Base-by-base conservation (phyloP, 2,113 vertebrate species). In the Empidonax alnorum region DNA sequence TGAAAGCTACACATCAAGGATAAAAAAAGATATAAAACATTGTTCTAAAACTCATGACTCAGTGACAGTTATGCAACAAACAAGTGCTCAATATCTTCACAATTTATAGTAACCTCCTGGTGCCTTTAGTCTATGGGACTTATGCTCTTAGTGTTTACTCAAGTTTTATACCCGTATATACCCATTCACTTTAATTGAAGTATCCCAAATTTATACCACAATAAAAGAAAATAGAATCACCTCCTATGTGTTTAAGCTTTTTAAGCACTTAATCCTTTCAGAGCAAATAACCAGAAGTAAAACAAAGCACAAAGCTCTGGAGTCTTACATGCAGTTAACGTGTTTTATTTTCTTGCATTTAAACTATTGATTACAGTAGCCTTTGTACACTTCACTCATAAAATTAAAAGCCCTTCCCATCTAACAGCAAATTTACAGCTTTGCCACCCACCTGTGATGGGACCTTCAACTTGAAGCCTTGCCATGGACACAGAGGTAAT, bases 341-440 rank as follows among this genome's bases (percentile, higher is more conserved):
- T 91, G 96, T 91, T 97, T 97, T 98, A 97, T 94, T 94, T 94
- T 91, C 93, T 73, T 91, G 84, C 59, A 94, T 89, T 97, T 77
- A 77, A 79, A 84, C 91, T 97, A 98, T 97, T 97, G 97, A 98
- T 98, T 97, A 79, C 63, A 93, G 94, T 96, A 92, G 90, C 80
- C 92, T 95, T 78, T 90, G 83, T 85, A 73, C 91, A 98, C 74
- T 94, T 76, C 46, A 83, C 59, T 12, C 87, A 80, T 90, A 87
- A 96, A 98, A 94, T 85, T 75, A 92, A 96, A 95, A 95, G 78
- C 72, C 88, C 61, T 97, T 91, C 87, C 83, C 73, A 90, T 87
- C 94, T 88, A 89, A 87, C 77, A 52, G 92, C 81, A 94, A 91
- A 95, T 94, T 73, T 91, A 94, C 39, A 72, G 47, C 65, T 42